A percentile compares a stretch with the other conserved stretches of the same genome.
These are phyloP conservation scores for Trissonchulus latispiculum DNA, from an alignment of 2,888 invertebrate genomes.

Conservation along the genomic window DNA sequence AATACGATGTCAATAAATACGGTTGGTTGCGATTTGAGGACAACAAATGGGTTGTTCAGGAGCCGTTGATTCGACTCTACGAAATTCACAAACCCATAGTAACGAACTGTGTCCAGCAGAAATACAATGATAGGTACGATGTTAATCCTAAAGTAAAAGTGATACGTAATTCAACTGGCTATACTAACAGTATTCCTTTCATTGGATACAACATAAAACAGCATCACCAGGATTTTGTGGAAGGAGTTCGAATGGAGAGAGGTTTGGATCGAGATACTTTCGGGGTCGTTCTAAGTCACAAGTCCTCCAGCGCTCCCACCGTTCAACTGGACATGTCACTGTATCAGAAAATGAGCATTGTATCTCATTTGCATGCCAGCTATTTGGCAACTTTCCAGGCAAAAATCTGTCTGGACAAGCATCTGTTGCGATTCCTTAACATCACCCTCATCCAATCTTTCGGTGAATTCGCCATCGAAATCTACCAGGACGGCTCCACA, in stretches of 20 bases:
- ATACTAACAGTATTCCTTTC: background rate
- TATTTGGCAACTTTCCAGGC: conserved; percentile 4
- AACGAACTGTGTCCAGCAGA: conserved; percentile 1
- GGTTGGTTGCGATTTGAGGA: conserved; percentile 7
- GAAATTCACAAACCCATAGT: conserved; percentile 6
- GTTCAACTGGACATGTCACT: background rate
- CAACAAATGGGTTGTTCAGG: background rate
- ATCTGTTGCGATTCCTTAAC: background rate
- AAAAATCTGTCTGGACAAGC: background rate
- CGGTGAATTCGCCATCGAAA: conserved; percentile 4
- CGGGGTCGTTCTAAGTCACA: background rate
- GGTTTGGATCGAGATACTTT: background rate
- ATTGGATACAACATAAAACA: background rate
- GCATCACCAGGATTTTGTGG: background rate
- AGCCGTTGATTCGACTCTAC: background rate
- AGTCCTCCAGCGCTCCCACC: background rate
- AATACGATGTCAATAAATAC: background rate
- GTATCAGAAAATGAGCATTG: conserved; percentile 6
- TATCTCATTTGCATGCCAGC: conserved; percentile 6
- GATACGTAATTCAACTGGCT: background rate
- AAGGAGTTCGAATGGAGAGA: background rate
- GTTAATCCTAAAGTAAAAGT: background rate
- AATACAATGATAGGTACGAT: background rate
- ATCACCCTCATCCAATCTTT: conserved; percentile 7
- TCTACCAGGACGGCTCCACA: background rate